Base-by-base conservation (phyloP, 2,113 vertebrate species). In the Promerops cafer region DNA sequence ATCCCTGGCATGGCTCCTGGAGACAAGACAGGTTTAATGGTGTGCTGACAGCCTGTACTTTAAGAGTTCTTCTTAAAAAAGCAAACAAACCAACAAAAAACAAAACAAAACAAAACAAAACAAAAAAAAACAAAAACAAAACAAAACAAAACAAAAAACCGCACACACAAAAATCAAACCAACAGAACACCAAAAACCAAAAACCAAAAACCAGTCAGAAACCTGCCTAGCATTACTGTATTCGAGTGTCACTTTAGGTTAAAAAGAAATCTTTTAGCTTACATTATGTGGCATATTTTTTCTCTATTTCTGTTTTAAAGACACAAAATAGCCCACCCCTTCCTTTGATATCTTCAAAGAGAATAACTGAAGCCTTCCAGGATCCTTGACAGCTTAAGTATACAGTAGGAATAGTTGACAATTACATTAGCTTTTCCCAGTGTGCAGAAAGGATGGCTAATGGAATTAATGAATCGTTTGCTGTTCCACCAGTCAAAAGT, bases 381-480 rank as follows among this genome's bases (percentile, higher is more conserved):
- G 61, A 96, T 89, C 71, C 83, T 64, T 93, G 77, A 96, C 96
- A 97, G 40, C 64, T 97, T 97, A 94, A 97, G 93, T 97, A 95
- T 79, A 94, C 56, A 84, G 68, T 93, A 92, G 76, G 56, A 95
- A 94, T 28, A 94, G 86, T 30, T 93, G 90, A 82, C 93, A 84
- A 96, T 94, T 96, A 95, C 72, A 93, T 89, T 81, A 90, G 78
- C 94, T 86, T 65, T 93, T 89, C 47, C 79, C 84, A 87, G 90
- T 65, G 39, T 92, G 52, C 69, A 91, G 80, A 97, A 78, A 93
- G 82, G 89, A 89, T 69, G 33, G 65, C 86, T 97, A 97, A 97
- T 89, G 94, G 68, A 93, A 87, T 94, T 96, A 91, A 91, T 91
- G 66, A 92, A 96, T 96, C 47, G 28, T 85, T 96, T 96, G 90